Conservation (phyloP, 2,797 vertebrate species). For the Denticeps clupeoides region DNA sequence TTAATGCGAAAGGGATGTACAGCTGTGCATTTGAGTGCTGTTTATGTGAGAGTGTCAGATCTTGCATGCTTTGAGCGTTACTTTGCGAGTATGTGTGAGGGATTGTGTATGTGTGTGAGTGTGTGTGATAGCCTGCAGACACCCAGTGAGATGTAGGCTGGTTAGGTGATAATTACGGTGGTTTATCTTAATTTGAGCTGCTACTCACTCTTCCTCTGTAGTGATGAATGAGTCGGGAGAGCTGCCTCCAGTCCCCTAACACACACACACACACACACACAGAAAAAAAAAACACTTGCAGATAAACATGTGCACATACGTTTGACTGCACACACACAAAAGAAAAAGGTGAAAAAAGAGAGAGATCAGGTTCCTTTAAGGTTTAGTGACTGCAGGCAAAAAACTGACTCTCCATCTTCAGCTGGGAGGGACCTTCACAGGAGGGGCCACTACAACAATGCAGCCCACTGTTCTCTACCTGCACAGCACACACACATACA, state of each 20-base stretch:
- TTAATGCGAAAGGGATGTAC: too few species aligned
- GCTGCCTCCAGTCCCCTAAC: not conserved
- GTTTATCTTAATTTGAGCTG: slow-evolving; percentile 78
- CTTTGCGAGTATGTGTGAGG: too few species aligned
- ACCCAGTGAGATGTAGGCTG: slow-evolving; percentile 49
- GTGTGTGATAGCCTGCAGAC: slow-evolving; percentile 47
- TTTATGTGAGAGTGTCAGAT: too few species aligned
- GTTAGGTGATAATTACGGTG: slow-evolving; percentile 62
- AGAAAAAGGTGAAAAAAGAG: too few species aligned
- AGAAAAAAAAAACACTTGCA: not conserved
- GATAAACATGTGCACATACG: not conserved
- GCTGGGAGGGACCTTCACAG: slow-evolving; percentile 42
- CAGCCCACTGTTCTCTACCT: slow-evolving; percentile 51
- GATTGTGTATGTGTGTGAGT: too few species aligned
- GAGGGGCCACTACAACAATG: slow-evolving; percentile 46
- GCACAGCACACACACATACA: slow-evolving; percentile 8
- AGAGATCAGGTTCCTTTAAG: slow-evolving; percentile 47
- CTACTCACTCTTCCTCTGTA: slow-evolving; percentile 63
- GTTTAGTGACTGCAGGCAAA: slow-evolving; percentile 54
- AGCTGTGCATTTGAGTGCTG: too few species aligned
- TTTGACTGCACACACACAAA: not conserved
- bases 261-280: not conserved
- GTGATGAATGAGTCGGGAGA: slow-evolving; percentile 60
- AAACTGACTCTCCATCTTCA: slow-evolving; percentile 52
- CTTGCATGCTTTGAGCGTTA: too few species aligned